Percentiles rank a stretch among this genome's conserved stretches.
Conservation (phyloP, 2,888 invertebrate genomes). For the Halictus quadricinctus region DNA sequence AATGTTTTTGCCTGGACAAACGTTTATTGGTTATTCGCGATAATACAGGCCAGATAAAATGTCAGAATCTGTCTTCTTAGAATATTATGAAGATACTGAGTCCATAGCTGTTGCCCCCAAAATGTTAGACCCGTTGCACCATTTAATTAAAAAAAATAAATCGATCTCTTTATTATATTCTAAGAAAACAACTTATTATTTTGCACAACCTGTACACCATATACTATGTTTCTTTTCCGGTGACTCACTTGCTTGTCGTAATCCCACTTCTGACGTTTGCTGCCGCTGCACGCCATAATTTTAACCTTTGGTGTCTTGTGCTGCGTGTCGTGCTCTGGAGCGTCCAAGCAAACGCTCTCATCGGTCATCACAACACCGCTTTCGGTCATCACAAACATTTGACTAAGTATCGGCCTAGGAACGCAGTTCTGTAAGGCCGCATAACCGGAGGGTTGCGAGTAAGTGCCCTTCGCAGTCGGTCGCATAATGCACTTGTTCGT, state of each 20-base stretch:
- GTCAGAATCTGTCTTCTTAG: no score
- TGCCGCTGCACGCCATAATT: conserved; percentile 89
- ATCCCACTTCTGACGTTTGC: conserved; percentile 88
- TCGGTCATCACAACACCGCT: conserved; percentile 92
- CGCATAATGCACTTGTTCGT: conserved; percentile 86
- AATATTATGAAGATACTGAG: no score
- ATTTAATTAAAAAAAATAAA: neutral
- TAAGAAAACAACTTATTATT: no score
- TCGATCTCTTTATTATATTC: no score
- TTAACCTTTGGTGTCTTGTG: conserved; percentile 86
- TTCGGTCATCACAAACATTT: conserved; percentile 88
- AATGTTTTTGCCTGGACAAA: conserved; percentile 83
- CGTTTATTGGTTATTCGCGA: no score
- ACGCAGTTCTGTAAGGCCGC: conserved; percentile 88
- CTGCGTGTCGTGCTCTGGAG: conserved; percentile 83
- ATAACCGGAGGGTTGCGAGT: conserved; percentile 88
- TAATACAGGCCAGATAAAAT: no score
- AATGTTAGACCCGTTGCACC: no score
- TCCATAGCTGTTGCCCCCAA: no score
- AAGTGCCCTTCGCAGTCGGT: conserved; percentile 85
- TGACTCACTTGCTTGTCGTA: conserved; percentile 83
- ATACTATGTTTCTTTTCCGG: neutral
- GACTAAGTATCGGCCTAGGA: conserved; percentile 85
- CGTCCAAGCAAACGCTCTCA: conserved; percentile 93
- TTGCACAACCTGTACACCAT: no score